phyloP scores from a whole-genome alignment of 2,113 vertebrate species.

The Tetrax tetrax region DNA sequence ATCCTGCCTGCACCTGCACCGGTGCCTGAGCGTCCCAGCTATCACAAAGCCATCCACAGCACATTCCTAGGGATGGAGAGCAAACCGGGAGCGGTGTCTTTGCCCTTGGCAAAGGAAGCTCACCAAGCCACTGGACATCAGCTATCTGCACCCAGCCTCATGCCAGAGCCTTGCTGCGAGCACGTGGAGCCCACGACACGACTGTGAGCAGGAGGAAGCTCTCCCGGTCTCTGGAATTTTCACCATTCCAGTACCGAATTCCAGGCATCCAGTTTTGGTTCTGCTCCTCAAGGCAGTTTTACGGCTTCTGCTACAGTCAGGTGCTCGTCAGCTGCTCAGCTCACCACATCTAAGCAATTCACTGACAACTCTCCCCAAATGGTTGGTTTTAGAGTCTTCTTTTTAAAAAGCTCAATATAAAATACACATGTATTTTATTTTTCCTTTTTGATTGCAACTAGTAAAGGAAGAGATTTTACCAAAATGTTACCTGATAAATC shows the following conservation, averaged over 20 bases:
- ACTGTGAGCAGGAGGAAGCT: neutral
- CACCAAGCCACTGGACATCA: neutral
- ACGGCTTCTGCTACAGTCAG: conserved; percentile 34
- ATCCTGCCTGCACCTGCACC: neutral
- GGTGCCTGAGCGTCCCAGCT: neutral
- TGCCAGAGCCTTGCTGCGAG: neutral
- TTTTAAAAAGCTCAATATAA: neutral
- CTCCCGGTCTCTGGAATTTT: neutral
- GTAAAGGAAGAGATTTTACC: neutral
- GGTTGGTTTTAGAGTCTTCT: neutral
- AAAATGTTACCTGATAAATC: neutral
- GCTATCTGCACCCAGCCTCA: neutral
- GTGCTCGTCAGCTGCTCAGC: conserved; percentile 32
- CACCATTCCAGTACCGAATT: neutral
- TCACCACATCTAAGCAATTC: neutral
- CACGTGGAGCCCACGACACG: rapidly evolving
- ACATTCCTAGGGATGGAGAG: neutral
- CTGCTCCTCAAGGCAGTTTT: conserved; percentile 27
- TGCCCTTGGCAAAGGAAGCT: neutral
- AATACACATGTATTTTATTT: neutral
- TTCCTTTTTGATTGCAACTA: neutral
- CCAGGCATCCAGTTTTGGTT: neutral
- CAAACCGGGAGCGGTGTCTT: neutral
- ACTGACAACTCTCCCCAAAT: conserved; percentile 6
- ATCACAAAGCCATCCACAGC: neutral